Evolutionary conservation across 1,140 invertebrate species (phyloP), one percentile per base, ranked within the genome.

Genomic region (Meloidogyne hapla): DNA sequence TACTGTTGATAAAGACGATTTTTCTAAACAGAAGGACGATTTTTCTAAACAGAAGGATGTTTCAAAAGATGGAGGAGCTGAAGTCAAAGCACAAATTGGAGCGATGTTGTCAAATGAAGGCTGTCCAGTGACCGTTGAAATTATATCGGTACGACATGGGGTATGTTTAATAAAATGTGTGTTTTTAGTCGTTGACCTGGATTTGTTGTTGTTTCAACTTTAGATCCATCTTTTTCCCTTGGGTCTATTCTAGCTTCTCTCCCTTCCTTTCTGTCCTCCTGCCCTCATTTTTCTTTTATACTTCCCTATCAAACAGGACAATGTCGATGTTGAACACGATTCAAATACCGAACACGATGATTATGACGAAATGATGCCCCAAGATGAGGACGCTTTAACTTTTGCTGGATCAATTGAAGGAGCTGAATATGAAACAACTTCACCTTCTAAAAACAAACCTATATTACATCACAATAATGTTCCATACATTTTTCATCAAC

Each of bases 101-200:
- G 12, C 48, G n/a, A 56, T 56, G 48, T 56, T 56, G 13, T 48
- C 45, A 56, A 56, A 56, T 56, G 48, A 56, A 56, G 48, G 48
- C 1, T 18, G 48, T 21, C 48, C 48, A 56, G 48, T 56, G 48
- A 56, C 48, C n/a, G 48, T 56, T 56, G 48, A 56, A 21, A 56
- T 56, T n/a, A 56, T 56, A n/a, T 56, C 48, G n/a, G 48, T 56
- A 56, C 48, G n/a, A 21, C 48, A 56, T 56, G 48, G 48, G 48
- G 48, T 56, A 56, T 56, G 48, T 4, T 48, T 48, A 33, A 33
- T 33, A 33, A 33, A 33, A 8, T n/a, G 45, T 15, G 18, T 4
- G 2, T 18, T 48, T 48, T 18, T 48, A n/a, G n/a, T n/a, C n/a
- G n/a, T n/a, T n/a, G n/a, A n/a, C n/a, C n/a, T n/a, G n/a, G n/a